Base-by-base conservation (phyloP, 1,140 invertebrate genomes). In the Drosophila takahashii region DNA sequence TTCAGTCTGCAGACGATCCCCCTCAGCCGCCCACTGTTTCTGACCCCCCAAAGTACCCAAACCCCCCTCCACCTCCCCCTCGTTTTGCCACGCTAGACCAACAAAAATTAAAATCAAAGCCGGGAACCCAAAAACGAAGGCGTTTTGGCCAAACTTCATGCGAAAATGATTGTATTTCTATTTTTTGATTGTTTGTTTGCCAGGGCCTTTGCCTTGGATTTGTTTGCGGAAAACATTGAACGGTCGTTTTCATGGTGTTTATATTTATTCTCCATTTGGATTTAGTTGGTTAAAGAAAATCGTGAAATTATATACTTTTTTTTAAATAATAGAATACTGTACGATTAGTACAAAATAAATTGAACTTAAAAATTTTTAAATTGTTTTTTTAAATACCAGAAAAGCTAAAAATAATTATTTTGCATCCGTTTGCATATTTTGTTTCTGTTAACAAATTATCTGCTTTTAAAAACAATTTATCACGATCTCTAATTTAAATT, bases 201-300 rank as follows among this genome's bases (percentile, higher is more conserved):
- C 62, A 66, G 62, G 62, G 62, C 44, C 66, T 44, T 70, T 69
- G 66, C 66, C 66, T 70, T 70, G 66, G 26, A 56, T 39, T 69
- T 65, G 62, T 69, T 70, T 70, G 42, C 50, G 64, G 66, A 69
- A 70, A 56, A 37, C 62, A 53, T 69, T 69, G 62, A 69, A 70
- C 26, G 50, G 8, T n/a, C 9, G 29, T 32, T 26, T 34, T 50
- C 29, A 34, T 18, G 32, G 48, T 29, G 0, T 16, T 9, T 15
- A 47, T 27, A 27, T n/a, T 1, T 27, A 48, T 32, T 16, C 4
- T 10, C 16, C 42, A 22, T 22, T 44, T 13, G 18, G 39, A 9
- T 8, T 16, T 10, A 22, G 22, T 22, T 22, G 22, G 22, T 42
- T 0, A 16, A 10, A 15, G 13, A 41, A 32, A 32, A 9, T 10